Percentiles rank a stretch among this genome's conserved stretches.
phyloP scores from a whole-genome alignment of 2,888 invertebrate genomes.

The Dasysyrphus albostriatus region DNA sequence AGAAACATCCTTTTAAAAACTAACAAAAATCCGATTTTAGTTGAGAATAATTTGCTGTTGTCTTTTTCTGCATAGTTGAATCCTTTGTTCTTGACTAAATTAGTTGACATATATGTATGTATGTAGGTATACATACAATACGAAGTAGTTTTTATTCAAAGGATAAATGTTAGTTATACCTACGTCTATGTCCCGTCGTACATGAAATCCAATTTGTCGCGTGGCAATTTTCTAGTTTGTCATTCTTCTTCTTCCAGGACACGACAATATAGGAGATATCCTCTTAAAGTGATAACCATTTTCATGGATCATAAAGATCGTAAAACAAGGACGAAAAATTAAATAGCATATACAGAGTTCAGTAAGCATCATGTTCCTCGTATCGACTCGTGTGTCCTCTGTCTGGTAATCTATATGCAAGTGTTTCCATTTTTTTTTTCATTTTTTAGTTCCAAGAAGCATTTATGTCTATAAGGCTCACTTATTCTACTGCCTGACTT shows the following conservation, averaged over 20 bases:
- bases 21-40: slow-evolving; percentile 53
- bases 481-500: slow-evolving; percentile 37
- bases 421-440: slow-evolving; percentile 34
- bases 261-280: neutral
- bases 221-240: slow-evolving; percentile 66
- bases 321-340: slow-evolving; percentile 70
- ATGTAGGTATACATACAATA: too few relatives aligned
- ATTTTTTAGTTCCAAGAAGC: slow-evolving; percentile 38
- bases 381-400: neutral
- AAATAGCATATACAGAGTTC: slow-evolving; percentile 52
- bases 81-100: slow-evolving; percentile 63
- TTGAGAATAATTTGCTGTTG: slow-evolving; percentile 24
- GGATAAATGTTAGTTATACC: neutral
- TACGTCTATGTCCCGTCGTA: slow-evolving; percentile 24
- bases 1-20: slow-evolving; percentile 31
- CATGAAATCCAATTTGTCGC: slow-evolving; percentile 75
- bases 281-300: slow-evolving; percentile 69
- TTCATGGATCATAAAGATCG: slow-evolving; percentile 75
- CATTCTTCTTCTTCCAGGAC: slow-evolving; percentile 31
- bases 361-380: slow-evolving; percentile 29
- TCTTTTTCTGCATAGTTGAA: neutral
- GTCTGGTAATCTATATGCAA: slow-evolving; percentile 29
- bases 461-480: slow-evolving; percentile 11
- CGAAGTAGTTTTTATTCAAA: slow-evolving; percentile 10
- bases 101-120: slow-evolving; percentile 62